Conservation (phyloP, 2,888 invertebrate species). For the Tinea trinotella region DNA sequence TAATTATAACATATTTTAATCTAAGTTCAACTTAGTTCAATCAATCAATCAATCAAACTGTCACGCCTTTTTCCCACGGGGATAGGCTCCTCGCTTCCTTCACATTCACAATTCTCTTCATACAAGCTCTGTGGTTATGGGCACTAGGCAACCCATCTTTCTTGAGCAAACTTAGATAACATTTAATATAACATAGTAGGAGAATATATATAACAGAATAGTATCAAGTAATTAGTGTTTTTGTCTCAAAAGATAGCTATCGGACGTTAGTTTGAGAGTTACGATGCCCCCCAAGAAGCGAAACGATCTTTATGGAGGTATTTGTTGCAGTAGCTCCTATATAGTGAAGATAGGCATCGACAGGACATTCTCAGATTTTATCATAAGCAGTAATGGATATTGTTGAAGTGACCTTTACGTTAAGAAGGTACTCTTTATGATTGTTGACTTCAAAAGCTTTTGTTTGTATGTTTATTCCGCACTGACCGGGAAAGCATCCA, state of each 20-base stretch:
- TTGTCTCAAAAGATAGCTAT: background rate
- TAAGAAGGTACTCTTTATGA: background rate
- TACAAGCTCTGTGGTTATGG: no score
- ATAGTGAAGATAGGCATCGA: constrained; percentile 9
- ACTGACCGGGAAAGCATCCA: no score
- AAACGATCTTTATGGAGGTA: constrained; percentile 15
- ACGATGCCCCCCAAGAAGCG: constrained; percentile 17
- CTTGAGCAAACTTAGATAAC: no score
- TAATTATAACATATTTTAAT: no score
- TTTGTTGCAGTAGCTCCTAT: constrained; percentile 14
- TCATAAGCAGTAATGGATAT: constrained; percentile 14
- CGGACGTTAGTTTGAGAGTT: constrained; percentile 2
- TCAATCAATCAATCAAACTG: no score
- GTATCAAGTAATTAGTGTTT: constrained; percentile 12
- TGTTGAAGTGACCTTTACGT: constrained; percentile 8
- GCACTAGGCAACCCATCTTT: no score
- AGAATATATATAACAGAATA: background rate
- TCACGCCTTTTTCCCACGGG: no score
- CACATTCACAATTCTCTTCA: no score
- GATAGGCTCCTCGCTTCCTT: no score
- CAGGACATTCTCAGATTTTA: constrained; percentile 12
- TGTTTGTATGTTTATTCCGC: background rate
- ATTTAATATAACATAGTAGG: background rate
- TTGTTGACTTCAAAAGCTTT: background rate
- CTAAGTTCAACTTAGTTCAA: no score